Evolutionary conservation across 2,888 invertebrate genomes (phyloP).

Genomic region (Philopedon plagiatum): DNA sequence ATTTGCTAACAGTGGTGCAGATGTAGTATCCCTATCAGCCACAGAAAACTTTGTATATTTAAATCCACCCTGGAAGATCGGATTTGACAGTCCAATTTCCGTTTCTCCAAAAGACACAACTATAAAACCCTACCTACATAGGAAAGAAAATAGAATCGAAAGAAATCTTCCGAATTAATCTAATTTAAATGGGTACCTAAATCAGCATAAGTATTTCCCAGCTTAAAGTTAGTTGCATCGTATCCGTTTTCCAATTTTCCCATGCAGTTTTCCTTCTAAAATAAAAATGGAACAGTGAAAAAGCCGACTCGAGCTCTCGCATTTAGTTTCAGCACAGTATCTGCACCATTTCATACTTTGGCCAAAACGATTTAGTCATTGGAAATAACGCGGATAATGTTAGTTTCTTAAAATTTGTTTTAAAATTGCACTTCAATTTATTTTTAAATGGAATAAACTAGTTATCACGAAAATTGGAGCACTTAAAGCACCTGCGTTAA

Average conservation of each 20-base stretch:
- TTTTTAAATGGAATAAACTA: not conserved
- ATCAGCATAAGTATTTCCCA: conserved; percentile 14
- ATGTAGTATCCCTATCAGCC: no score
- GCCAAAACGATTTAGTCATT: conserved; percentile 26
- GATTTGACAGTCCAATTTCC: not conserved
- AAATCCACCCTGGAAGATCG: no score
- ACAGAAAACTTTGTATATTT: no score
- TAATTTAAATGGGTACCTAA: conserved; percentile 19
- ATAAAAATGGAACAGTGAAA: conserved; percentile 16
- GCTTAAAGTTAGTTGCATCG: conserved; percentile 25
- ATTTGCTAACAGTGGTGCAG: no score
- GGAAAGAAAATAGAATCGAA: not conserved
- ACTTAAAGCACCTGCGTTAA: no score
- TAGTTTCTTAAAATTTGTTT: not conserved
- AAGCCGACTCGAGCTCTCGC: conserved; percentile 17
- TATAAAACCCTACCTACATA: not conserved
- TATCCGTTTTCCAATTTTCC: conserved; percentile 30
- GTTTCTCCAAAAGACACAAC: not conserved
- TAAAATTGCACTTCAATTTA: not conserved
- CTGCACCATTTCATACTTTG: conserved; percentile 24
- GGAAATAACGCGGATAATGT: conserved; percentile 11
- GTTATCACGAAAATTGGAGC: not conserved
- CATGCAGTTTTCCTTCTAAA: conserved; percentile 23
- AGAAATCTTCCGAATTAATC: conserved; percentile 14
- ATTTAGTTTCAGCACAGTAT: conserved; percentile 27